Conservation (phyloP, 1,140 invertebrate species). For the Tenebrio molitor region DNA sequence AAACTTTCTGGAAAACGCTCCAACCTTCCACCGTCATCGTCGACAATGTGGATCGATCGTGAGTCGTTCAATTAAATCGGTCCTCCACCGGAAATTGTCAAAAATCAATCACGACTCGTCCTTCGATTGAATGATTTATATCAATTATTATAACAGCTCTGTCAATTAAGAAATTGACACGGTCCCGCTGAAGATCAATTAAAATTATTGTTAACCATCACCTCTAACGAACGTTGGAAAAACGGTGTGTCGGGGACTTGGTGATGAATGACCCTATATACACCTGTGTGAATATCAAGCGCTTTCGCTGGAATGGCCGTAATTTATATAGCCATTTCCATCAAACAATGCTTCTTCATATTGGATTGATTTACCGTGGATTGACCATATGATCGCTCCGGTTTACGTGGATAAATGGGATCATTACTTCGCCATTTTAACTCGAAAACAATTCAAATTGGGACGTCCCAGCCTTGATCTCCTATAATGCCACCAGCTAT, state of each 20-base stretch:
- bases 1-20: no score
- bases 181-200: conserved; percentile 16
- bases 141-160: conserved; percentile 39
- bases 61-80: conserved; percentile 18
- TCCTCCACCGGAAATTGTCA: conserved; percentile 27
- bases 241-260: conserved; percentile 46
- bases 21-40: conserved; percentile 10
- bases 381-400: conserved; percentile 47
- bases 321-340: conserved; percentile 61
- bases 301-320: conserved; percentile 60
- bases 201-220: conserved; percentile 25
- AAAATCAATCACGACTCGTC: conserved; percentile 30
- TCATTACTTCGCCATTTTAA: conserved; percentile 30
- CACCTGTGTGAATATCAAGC: conserved; percentile 60
- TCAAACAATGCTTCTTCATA: conserved; percentile 63
- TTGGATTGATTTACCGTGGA: conserved; percentile 63
- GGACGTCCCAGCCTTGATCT: conserved; percentile 20
- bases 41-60: conserved; percentile 1
- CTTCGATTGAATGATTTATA: conserved; percentile 42
- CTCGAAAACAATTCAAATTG: conserved; percentile 28
- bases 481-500: background rate
- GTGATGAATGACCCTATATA: conserved; percentile 56
- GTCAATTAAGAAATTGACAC: conserved; percentile 37
- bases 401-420: conserved; percentile 34
- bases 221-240: conserved; percentile 45